Percentiles rank a stretch among this genome's conserved stretches.
Evolutionary conservation across 64 coral and sea anemone genomes (phyloP).

Genomic region (Stichodactyla mertensii): DNA sequence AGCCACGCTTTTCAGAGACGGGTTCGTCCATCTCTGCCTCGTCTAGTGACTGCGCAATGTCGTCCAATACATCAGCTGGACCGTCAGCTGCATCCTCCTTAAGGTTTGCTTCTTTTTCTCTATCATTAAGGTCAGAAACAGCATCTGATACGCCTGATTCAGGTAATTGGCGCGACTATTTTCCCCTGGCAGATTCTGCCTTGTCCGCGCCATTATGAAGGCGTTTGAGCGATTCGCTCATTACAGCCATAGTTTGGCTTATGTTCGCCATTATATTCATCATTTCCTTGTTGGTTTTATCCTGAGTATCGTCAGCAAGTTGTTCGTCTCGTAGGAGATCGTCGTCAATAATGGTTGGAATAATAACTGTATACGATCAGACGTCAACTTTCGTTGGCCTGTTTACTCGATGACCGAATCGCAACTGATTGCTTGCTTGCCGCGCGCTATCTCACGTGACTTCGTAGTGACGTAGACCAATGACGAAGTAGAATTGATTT

Average conservation of each 20-base stretch:
- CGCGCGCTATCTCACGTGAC: too few species aligned
- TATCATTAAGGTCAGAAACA: neutral
- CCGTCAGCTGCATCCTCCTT: neutral
- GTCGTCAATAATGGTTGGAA: neutral
- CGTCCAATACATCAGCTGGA: neutral
- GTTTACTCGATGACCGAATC: neutral
- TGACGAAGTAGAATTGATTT: neutral
- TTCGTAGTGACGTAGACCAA: too few species aligned
- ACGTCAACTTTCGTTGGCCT: neutral
- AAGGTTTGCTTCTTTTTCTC: neutral
- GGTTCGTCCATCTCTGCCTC: conserved; percentile 20
- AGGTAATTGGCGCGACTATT: neutral
- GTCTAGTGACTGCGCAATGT: conserved; percentile 14
- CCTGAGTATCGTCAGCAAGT: neutral
- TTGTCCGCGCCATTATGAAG: too few species aligned
- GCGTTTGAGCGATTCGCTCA: too few species aligned
- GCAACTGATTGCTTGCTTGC: neutral
- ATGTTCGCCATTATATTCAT: too few species aligned
- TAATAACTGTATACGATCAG: neutral
- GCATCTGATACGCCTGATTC: conserved; percentile 9
- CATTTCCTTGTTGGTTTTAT: neutral
- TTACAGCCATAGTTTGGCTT: too few species aligned
- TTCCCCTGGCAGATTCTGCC: neutral
- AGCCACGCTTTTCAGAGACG: conserved; percentile 32
- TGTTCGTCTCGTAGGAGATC: neutral